Conservation (phyloP, 2,797 vertebrate genomes). For the Megalops cyprinoides region DNA sequence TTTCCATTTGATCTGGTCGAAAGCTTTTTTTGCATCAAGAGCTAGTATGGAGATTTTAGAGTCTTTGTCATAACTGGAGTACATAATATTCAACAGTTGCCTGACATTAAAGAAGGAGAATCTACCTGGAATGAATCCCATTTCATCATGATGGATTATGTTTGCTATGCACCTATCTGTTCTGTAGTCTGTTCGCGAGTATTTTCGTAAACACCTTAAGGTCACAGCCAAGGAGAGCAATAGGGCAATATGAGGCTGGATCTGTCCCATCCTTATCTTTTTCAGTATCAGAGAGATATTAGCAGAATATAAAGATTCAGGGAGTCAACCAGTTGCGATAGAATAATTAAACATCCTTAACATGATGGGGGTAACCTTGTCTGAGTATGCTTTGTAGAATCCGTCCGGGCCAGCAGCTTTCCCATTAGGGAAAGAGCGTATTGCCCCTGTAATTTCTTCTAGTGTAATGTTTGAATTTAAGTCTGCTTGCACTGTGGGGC, state of each 20-base stretch:
- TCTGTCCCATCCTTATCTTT: not conserved
- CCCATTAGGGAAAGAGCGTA: not conserved
- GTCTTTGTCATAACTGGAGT: not conserved
- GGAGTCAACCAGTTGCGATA: no score
- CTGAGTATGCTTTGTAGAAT: not conserved
- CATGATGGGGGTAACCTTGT: not conserved
- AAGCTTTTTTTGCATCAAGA: no score
- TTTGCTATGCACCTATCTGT: no score
- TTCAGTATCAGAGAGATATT: not conserved
- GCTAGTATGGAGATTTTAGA: not conserved
- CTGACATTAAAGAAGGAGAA: constrained; percentile 8
- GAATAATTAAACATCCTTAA: no score
- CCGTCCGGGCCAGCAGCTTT: not conserved
- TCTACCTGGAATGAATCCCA: constrained; percentile 15
- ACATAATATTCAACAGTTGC: no score
- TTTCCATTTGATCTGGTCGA: constrained; percentile 6
- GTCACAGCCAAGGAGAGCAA: not conserved
- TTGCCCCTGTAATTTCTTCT: not conserved
- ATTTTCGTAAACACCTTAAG: no score
- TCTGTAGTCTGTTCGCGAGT: no score
- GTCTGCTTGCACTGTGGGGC: not conserved
- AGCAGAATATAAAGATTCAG: not conserved
- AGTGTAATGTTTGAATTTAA: no score
- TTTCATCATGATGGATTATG: constrained; percentile 22
- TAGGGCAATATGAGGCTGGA: constrained; percentile 10